Conservation (phyloP, 2,888 invertebrate species). For the Nematopogon swammerdamellus region DNA sequence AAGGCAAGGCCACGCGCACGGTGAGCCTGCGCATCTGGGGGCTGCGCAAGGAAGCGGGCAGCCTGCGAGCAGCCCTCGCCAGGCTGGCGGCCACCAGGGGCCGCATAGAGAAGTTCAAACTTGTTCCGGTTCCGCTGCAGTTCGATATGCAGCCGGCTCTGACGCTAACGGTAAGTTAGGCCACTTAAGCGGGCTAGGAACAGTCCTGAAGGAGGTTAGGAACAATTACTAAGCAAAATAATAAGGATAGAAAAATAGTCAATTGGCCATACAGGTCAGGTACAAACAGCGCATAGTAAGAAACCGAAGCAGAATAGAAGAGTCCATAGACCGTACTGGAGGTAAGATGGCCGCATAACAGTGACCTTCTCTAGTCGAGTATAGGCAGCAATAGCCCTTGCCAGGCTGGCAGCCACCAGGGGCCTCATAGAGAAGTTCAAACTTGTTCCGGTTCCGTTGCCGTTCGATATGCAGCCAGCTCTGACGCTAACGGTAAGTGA, state of each 20-base stretch:
- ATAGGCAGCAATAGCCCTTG: conserved; percentile 31
- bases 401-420: conserved; percentile 25
- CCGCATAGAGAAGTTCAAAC: conserved; percentile 23
- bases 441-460: conserved; percentile 58
- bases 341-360: too few relatives aligned
- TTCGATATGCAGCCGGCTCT: conserved; percentile 71
- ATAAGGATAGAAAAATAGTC: too few relatives aligned
- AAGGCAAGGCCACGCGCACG: conserved; percentile 25
- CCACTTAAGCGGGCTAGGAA: too few relatives aligned
- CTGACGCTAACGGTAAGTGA: conserved; percentile 63
- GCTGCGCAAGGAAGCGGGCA: conserved; percentile 30
- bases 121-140: conserved; percentile 60
- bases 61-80: conserved; percentile 31
- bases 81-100: conserved; percentile 24
- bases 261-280: too few relatives aligned
- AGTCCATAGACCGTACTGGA: too few relatives aligned
- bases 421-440: conserved; percentile 22
- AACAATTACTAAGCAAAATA: too few relatives aligned
- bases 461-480: conserved; percentile 70
- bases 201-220: too few relatives aligned
- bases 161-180: conserved; percentile 62
- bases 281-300: too few relatives aligned
- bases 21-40: conserved; percentile 40
- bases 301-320: too few relatives aligned
- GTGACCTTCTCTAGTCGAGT: too few relatives aligned